These are phyloP conservation scores for Calephelis nemesis DNA, from an alignment of 1,140 invertebrate species.

Conservation along the genomic window DNA sequence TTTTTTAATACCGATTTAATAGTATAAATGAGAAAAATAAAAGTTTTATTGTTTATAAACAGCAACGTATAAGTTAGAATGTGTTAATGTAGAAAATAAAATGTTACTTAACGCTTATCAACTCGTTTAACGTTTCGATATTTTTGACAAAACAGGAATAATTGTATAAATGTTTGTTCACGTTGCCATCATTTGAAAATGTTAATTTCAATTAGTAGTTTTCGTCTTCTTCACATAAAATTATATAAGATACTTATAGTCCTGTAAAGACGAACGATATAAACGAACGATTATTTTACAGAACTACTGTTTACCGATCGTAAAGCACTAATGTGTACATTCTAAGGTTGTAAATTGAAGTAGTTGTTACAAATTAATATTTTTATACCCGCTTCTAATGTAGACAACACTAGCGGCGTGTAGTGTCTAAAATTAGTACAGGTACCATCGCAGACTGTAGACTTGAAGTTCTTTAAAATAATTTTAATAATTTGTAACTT, in stretches of 20 bases:
- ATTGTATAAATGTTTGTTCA: conserved; percentile 1
- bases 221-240: background rate
- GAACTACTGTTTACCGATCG: background rate
- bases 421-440: conserved; percentile 22
- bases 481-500: too few species aligned
- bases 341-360: conserved; percentile 27
- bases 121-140: background rate
- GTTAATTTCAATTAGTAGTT: conserved; percentile 1
- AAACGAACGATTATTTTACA: conserved; percentile 1
- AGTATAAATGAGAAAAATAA: too few species aligned
- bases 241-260: background rate
- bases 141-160: background rate
- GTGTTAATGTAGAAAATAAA: background rate
- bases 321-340: conserved; percentile 8
- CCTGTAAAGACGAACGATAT: background rate
- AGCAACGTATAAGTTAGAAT: too few species aligned
- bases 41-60: too few species aligned
- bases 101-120: background rate
- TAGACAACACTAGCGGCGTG: conserved; percentile 24
- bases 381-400: conserved; percentile 28
- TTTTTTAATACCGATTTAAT: too few species aligned
- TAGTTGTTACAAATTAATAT: conserved; percentile 29
- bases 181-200: conserved; percentile 1
- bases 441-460: conserved; percentile 16
- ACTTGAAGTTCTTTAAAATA: background rate